Percentiles rank a stretch among this genome's conserved stretches.
phyloP scores from a whole-genome alignment of 2,888 invertebrate genomes.

The Lasioglossum zephyrum region DNA sequence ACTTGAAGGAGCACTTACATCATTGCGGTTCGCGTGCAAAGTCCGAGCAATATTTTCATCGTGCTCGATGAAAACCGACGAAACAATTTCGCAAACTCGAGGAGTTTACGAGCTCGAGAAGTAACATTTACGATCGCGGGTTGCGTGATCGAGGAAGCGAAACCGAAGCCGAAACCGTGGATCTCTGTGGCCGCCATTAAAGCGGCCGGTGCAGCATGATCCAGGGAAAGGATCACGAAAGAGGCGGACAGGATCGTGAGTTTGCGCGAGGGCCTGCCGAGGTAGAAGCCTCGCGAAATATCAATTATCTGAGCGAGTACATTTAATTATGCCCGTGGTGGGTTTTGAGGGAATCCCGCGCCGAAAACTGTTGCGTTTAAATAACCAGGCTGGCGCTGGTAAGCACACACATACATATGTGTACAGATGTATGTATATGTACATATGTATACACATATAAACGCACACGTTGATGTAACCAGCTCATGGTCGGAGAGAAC shows the following conservation, averaged over 20 bases:
- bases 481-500: neutral
- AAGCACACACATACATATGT: neutral
- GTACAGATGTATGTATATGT: too few relatives aligned
- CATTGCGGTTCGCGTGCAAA: neutral
- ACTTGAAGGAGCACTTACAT: too few relatives aligned
- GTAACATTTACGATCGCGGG: slow-evolving; percentile 2
- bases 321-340: slow-evolving; percentile 60
- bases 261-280: neutral
- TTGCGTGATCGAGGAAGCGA: slow-evolving; percentile 4
- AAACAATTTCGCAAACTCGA: neutral
- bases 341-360: slow-evolving; percentile 34
- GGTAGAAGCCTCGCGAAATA: slow-evolving; percentile 58
- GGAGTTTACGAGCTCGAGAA: neutral
- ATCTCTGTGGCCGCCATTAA: neutral
- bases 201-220: neutral
- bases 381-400: slow-evolving; percentile 55
- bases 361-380: slow-evolving; percentile 53
- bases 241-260: slow-evolving; percentile 17
- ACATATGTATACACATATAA: neutral
- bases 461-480: neutral
- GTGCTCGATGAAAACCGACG: neutral
- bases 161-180: neutral
- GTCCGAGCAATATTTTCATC: neutral
- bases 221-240: neutral
- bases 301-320: slow-evolving; percentile 59